Percentiles rank a stretch among this genome's conserved stretches.
Conservation (phyloP, 1,140 invertebrate genomes). For the Procambarus clarkii region DNA sequence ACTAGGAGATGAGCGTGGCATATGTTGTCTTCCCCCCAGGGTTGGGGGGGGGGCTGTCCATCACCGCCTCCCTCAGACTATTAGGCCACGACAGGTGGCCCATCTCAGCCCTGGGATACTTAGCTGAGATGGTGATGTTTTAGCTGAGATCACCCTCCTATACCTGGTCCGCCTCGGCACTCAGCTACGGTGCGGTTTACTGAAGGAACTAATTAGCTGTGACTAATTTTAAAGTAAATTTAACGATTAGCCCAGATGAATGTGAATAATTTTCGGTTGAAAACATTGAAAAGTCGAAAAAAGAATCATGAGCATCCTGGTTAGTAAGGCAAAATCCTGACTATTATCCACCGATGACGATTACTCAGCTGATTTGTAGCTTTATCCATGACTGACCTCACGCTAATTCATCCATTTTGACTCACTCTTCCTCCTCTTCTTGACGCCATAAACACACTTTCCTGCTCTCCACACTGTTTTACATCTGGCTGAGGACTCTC, state of each 20-base stretch:
- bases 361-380: neutral
- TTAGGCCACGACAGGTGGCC: neutral
- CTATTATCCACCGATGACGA: neutral
- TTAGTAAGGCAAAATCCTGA: neutral
- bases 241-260: neutral
- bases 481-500: too few relatives aligned
- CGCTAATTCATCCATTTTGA: neutral
- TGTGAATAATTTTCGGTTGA: neutral
- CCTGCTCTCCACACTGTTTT: too few relatives aligned
- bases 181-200: neutral
- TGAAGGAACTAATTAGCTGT: neutral
- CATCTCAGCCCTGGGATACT: neutral
- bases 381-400: neutral
- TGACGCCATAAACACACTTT: too few relatives aligned
- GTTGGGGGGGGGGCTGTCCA: neutral
- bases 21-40: neutral
- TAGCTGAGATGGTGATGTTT: neutral
- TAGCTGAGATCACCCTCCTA: too few relatives aligned
- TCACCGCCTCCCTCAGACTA: neutral
- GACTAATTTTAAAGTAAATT: neutral
- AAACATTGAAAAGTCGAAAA: neutral
- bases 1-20: neutral
- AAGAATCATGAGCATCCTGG: neutral
- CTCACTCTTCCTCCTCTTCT: too few relatives aligned
- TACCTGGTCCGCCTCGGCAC: too few relatives aligned